Evolutionary conservation across 2,888 invertebrate genomes (phyloP).

Genomic region (Cyaniris semiargus): DNA sequence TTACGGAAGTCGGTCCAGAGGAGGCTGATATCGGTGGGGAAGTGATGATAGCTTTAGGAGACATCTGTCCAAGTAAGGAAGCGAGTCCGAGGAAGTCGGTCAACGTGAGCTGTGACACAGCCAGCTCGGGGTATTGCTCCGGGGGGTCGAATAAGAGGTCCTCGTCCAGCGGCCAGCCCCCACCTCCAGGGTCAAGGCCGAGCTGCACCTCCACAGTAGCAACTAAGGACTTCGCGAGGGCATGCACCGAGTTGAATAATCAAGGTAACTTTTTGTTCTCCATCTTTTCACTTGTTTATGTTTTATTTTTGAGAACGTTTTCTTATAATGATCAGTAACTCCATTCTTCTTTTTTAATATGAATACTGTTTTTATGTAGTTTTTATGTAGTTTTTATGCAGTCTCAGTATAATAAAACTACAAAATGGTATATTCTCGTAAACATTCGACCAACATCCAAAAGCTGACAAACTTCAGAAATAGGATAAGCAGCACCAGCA

Average conservation of each 20-base stretch:
- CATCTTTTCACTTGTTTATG: background rate
- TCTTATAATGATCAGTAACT: too few relatives aligned
- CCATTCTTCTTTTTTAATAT: too few relatives aligned
- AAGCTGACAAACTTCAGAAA: too few relatives aligned
- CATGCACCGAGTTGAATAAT: constrained; percentile 85
- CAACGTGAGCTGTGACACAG: constrained; percentile 75
- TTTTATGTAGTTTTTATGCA: too few relatives aligned
- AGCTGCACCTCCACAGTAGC: constrained; percentile 82
- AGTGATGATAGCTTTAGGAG: constrained; percentile 67
- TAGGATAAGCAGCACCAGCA: too few relatives aligned
- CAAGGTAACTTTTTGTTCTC: constrained; percentile 76
- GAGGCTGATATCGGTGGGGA: constrained; percentile 71
- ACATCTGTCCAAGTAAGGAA: constrained; percentile 72
- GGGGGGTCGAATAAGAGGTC: constrained; percentile 74
- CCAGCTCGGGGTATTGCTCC: constrained; percentile 75
- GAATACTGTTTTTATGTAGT: too few relatives aligned
- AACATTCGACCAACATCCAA: too few relatives aligned
- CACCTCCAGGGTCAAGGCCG: constrained; percentile 78
- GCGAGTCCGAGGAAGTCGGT: constrained; percentile 76
- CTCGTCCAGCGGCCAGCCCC: constrained; percentile 70
- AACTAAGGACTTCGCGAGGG: constrained; percentile 79
- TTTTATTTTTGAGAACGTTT: too few relatives aligned
- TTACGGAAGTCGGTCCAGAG: constrained; percentile 74
- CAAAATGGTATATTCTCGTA: too few relatives aligned
- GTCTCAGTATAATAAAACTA: too few relatives aligned